Evolutionary conservation across 2,797 vertebrate genomes (phyloP).

Genomic region (Sebastes oblongus): DNA sequence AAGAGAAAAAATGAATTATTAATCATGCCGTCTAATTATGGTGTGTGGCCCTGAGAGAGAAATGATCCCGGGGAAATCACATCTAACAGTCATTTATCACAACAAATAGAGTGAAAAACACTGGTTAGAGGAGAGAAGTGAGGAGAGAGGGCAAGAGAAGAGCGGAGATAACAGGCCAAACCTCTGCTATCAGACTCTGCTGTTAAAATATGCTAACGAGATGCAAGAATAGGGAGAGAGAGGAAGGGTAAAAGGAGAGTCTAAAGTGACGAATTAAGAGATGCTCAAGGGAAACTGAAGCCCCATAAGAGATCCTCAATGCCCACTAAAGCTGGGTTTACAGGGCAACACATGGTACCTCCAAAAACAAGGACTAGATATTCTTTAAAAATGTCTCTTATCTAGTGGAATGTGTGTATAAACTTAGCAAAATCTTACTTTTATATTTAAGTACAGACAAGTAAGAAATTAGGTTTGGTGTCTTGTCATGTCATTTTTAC

Average conservation of each 20-base stretch:
- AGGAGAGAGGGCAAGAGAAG: conserved; percentile 20
- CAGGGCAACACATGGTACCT: conserved; percentile 20
- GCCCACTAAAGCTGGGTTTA: conserved; percentile 54
- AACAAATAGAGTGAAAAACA: conserved; percentile 79
- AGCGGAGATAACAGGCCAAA: conserved; percentile 50
- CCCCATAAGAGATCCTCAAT: conserved; percentile 29
- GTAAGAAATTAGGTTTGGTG: background rate
- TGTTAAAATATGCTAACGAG: conserved; percentile 75
- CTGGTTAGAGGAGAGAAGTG: conserved; percentile 50
- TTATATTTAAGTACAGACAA: too few species aligned
- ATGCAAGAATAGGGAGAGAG: conserved; percentile 53
- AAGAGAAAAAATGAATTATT: conserved; percentile 74
- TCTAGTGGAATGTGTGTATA: background rate
- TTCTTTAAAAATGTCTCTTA: background rate
- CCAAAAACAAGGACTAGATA: background rate
- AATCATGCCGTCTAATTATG: conserved; percentile 78
- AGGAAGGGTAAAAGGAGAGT: conserved; percentile 63
- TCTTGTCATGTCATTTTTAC: too few species aligned
- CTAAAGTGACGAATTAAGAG: conserved; percentile 52
- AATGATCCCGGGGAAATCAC: conserved; percentile 78
- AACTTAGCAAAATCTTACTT: background rate
- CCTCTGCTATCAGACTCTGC: conserved; percentile 34
- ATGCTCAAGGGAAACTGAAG: conserved; percentile 47
- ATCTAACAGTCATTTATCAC: conserved; percentile 80
- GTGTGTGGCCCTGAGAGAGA: conserved; percentile 75